These are phyloP conservation scores for Donacobius atricapilla DNA, from an alignment of 2,113 vertebrate species.

Conservation along the genomic window DNA sequence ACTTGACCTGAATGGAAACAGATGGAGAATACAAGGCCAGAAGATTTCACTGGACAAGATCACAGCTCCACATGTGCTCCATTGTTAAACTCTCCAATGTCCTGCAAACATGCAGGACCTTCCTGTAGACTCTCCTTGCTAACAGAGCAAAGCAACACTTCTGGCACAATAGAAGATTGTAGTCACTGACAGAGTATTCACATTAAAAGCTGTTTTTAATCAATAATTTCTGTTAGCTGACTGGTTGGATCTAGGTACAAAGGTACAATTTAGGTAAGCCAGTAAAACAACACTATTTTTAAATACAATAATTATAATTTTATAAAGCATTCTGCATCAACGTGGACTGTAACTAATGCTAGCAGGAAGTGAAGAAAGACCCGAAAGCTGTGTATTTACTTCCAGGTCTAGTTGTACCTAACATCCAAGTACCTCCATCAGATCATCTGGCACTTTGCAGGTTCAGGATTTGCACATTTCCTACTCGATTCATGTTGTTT, in stretches of 20 bases:
- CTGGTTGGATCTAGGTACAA: not conserved
- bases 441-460: not conserved
- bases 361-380: not conserved
- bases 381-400: not conserved
- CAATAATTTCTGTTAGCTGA: not conserved
- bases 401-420: not conserved
- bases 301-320: not conserved
- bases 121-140: not conserved
- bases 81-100: not conserved
- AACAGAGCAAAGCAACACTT: not conserved
- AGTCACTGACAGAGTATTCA: not conserved
- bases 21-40: not conserved
- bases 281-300: not conserved
- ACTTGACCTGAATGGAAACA: slow-evolving; percentile 9
- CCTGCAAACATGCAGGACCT: not conserved
- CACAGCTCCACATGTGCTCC: not conserved
- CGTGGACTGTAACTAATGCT: not conserved
- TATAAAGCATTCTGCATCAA: not conserved
- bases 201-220: not conserved
- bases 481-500: not conserved
- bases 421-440: not conserved
- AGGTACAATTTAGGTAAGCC: not conserved
- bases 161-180: not conserved
- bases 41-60: not conserved
- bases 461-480: not conserved